Conservation (phyloP, 2,888 invertebrate genomes). For the Sthenelais limicola region DNA sequence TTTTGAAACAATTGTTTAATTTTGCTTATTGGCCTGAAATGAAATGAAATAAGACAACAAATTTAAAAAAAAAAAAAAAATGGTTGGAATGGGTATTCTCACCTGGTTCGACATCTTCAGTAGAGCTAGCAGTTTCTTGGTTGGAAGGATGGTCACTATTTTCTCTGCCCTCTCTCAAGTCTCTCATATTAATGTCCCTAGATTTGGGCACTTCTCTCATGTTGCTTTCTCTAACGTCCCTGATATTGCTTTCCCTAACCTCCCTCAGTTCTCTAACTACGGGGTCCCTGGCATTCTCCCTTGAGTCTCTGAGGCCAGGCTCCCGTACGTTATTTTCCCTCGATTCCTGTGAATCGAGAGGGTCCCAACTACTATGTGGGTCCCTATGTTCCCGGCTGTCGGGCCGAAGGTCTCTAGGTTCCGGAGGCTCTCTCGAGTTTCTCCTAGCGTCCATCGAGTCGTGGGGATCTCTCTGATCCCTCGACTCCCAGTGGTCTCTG, state of each 20-base stretch:
- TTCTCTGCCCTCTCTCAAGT: not conserved
- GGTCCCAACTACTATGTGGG: not conserved
- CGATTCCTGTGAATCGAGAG: not conserved
- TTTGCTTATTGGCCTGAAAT: no score
- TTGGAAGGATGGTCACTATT: no score
- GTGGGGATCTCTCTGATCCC: slow-evolving; percentile 8
- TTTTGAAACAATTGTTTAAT: no score
- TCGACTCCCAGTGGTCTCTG: slow-evolving; percentile 20
- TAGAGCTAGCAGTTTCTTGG: not conserved
- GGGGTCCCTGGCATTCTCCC: slow-evolving; percentile 40
- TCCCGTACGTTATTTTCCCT: no score
- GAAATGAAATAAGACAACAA: no score
- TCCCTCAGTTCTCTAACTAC: not conserved
- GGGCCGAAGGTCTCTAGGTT: slow-evolving; percentile 20
- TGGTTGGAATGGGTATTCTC: no score
- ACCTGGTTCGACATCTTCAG: slow-evolving; percentile 7
- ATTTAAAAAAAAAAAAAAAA: no score
- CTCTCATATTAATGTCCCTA: slow-evolving; percentile 11
- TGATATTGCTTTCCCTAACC: slow-evolving; percentile 5
- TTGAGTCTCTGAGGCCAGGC: not conserved
- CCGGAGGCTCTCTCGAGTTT: not conserved
- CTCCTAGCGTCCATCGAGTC: slow-evolving; percentile 24
- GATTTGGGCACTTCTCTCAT: no score
- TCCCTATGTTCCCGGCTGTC: no score
- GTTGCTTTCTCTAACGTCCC: slow-evolving; percentile 5